Evolutionary conservation across 2,888 invertebrate species (phyloP), one percentile per base, ranked within the genome.

Genomic region (Diabrotica balteata): DNA sequence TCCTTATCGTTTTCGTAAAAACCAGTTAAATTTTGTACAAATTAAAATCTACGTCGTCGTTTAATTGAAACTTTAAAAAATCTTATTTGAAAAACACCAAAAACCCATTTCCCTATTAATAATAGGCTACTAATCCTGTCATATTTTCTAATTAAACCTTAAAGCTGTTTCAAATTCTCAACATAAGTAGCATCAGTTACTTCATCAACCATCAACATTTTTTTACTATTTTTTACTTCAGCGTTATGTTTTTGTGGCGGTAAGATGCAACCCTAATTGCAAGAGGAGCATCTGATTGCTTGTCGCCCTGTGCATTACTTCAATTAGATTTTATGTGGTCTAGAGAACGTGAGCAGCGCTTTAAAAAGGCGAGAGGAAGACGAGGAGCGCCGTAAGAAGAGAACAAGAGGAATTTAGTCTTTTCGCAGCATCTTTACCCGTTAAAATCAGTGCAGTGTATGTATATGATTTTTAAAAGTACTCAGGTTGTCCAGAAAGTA

Each of bases 321-420:
- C 77, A 79, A 78, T 79, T 77, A 78, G 73, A 75, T 78, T 79
- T 78, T 78, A 77, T 78, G 76, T 76, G 74, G 72, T 71, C 75
- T 71, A 71, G 67, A 67, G 68, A 72, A 78, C 79, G 79, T 78
- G 79, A 77, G 69, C 58, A 65, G 78, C 76, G 76, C 73, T 66
- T 53, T 51, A 49, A 69, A 51, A 51, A 45, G 50, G 49, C 44
- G 7, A 50, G 44, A 52, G 47, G 57, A 46, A 58, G 58, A 58
- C 8, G 51, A 66, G 50, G 57, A 50, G 57, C 47, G 32, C 32
- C 32, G 32, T 32, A 32, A 49, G 47, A 55, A 8, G 47, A 54
- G 54, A 54, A 63, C 53, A 54, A 22, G 47, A 45, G 43, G 54
- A 51, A 62, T 53, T 54, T 47, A 62, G 52, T 62, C 54, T 62